phyloP scores from a whole-genome alignment of 2,113 vertebrate species.

The Rhea pennata region DNA sequence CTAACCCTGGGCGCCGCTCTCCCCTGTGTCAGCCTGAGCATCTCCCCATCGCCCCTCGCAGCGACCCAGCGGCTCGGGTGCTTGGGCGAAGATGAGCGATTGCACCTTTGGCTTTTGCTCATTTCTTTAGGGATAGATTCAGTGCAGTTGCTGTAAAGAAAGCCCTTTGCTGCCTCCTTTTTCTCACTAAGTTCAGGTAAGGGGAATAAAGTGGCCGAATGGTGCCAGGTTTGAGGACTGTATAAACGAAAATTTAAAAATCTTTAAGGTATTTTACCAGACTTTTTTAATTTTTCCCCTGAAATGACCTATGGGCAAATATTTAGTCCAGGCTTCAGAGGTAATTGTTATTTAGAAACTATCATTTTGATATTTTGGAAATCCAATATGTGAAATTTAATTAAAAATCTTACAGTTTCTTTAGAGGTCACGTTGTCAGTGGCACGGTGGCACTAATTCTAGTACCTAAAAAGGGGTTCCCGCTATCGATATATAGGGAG shows the following conservation, averaged over 20 bases:
- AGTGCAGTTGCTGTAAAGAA: neutral
- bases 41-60: neutral
- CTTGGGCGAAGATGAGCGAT: neutral
- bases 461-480: conserved; percentile 30
- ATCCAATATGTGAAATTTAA: conserved; percentile 1
- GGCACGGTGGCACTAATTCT: neutral
- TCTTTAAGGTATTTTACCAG: neutral
- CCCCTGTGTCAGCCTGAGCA: neutral
- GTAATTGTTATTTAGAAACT: neutral
- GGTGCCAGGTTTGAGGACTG: neutral
- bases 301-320: conserved; percentile 25
- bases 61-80: neutral
- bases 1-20: fast-evolving
- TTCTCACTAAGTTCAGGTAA: conserved; percentile 15
- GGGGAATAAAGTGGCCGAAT: neutral
- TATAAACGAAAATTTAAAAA: neutral
- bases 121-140: neutral
- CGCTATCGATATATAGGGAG: neutral
- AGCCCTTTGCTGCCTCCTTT: neutral
- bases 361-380: conserved; percentile 24
- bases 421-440: neutral
- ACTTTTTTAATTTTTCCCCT: conserved; percentile 13
- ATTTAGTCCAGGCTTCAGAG: conserved; percentile 17
- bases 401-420: conserved; percentile 1
- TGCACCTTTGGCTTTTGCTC: neutral